Evolutionary conservation across 2,888 invertebrate species (phyloP).

Genomic region (Leucania comma): DNA sequence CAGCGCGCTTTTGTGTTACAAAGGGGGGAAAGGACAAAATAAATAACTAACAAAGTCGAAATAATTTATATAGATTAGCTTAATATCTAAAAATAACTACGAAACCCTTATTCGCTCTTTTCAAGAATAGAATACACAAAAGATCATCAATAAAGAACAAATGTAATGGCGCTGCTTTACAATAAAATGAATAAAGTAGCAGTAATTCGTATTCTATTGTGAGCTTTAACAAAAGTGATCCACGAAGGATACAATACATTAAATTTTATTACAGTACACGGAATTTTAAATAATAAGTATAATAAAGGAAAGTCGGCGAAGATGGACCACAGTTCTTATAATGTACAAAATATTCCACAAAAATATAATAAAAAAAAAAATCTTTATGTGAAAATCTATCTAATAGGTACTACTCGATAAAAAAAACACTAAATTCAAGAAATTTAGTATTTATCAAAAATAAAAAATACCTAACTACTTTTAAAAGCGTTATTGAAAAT

Average conservation of each 20-base stretch:
- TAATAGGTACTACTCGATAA: too few relatives aligned
- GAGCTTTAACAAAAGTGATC: constrained; percentile 14
- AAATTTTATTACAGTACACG: background rate
- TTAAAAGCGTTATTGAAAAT: too few relatives aligned
- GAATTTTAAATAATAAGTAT: background rate
- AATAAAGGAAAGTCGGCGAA: background rate
- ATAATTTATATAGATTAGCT: background rate
- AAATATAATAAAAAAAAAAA: background rate
- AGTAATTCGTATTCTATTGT: constrained; percentile 13
- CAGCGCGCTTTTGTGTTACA: background rate
- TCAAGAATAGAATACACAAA: constrained; percentile 11
- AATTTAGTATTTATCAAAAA: too few relatives aligned
- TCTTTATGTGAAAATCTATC: background rate
- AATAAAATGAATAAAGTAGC: constrained; percentile 8
- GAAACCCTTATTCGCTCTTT: background rate
- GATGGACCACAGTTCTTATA: background rate
- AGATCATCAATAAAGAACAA: constrained; percentile 12
- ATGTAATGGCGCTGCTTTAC: background rate
- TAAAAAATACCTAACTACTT: too few relatives aligned
- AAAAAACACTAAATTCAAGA: too few relatives aligned
- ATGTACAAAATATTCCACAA: background rate
- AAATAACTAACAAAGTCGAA: background rate
- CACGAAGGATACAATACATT: background rate
- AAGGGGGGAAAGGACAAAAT: background rate
- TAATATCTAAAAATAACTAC: background rate